A percentile compares a stretch with the other conserved stretches of the same genome.
These are phyloP conservation scores for Oceanodroma tethys DNA, from an alignment of 2,113 vertebrate species.

Conservation along the genomic window DNA sequence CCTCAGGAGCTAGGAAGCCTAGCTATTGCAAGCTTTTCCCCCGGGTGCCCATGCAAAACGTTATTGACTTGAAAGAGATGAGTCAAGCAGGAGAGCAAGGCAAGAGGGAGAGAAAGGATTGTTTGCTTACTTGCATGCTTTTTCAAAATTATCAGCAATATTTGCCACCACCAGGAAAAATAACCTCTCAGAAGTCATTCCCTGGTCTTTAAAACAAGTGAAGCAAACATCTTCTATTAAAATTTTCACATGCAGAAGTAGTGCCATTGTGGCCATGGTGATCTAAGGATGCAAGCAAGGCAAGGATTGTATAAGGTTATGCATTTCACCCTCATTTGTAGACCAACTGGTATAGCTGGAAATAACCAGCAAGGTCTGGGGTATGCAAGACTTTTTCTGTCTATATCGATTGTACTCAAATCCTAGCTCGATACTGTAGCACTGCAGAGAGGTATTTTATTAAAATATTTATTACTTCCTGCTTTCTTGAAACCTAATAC, in stretches of 20 bases:
- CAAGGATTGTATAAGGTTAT: not conserved
- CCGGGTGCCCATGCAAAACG: not conserved
- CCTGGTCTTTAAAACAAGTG: not conserved
- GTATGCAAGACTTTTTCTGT: not conserved
- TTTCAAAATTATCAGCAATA: not conserved
- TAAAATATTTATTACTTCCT: conserved; percentile 49
- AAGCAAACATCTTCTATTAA: not conserved
- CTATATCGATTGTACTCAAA: not conserved
- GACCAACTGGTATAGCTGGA: not conserved
- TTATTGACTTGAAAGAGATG: not conserved
- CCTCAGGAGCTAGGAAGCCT: not conserved
- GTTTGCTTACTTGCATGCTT: not conserved
- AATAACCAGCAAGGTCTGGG: not conserved
- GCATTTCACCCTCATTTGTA: not conserved
- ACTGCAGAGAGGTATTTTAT: not conserved
- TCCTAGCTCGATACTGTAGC: not conserved
- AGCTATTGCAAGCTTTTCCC: not conserved
- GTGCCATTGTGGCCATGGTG: not conserved
- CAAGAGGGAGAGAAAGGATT: conserved; percentile 6
- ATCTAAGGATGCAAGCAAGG: not conserved
- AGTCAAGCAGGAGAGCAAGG: conserved; percentile 36
- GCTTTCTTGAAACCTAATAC: conserved; percentile 25
- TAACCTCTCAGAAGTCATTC: not conserved
- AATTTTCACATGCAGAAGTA: not conserved
- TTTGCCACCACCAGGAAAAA: not conserved